phyloP scores from a whole-genome alignment of 2,797 vertebrate genomes.

The Clarias pachynema region DNA sequence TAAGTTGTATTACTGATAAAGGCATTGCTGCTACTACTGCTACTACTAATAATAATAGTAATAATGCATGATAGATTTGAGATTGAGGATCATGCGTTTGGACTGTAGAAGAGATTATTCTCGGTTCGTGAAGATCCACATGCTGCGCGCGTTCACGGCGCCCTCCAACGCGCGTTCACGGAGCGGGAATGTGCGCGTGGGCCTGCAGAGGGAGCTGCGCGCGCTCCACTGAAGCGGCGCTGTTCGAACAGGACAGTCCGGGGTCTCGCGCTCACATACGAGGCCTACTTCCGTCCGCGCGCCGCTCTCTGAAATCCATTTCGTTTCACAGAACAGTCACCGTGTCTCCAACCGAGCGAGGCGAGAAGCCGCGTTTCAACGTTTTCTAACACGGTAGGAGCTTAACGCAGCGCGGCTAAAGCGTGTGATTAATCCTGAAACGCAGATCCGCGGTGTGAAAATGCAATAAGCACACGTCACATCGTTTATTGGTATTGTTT shows the following conservation, averaged over 20 bases:
- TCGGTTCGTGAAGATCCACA: not conserved
- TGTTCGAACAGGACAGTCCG: constrained; percentile 52
- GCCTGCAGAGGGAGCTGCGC: constrained; percentile 58
- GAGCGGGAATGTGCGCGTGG: constrained; percentile 36
- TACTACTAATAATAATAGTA: not conserved
- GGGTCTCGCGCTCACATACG: constrained; percentile 59
- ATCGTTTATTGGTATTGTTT: constrained; percentile 52
- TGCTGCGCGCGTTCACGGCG: constrained; percentile 42
- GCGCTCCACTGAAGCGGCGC: constrained; percentile 52
- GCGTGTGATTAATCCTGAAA: constrained; percentile 2
- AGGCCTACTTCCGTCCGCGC: constrained; percentile 75
- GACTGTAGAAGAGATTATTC: not conserved
- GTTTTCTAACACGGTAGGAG: constrained; percentile 56
- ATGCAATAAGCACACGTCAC: constrained; percentile 64
- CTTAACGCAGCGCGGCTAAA: not conserved
- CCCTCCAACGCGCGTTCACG: constrained; percentile 44
- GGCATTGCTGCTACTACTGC: too few relatives aligned
- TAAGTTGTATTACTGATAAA: not conserved
- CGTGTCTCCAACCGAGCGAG: constrained; percentile 10
- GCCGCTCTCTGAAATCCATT: constrained; percentile 13
- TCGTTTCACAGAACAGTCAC: not conserved
- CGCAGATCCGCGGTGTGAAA: not conserved
- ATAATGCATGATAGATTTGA: too few relatives aligned
- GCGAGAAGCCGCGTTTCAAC: constrained; percentile 27
- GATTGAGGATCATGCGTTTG: not conserved